phyloP scores from a whole-genome alignment of 2,888 invertebrate genomes.

The Sminthurinus aureus region DNA sequence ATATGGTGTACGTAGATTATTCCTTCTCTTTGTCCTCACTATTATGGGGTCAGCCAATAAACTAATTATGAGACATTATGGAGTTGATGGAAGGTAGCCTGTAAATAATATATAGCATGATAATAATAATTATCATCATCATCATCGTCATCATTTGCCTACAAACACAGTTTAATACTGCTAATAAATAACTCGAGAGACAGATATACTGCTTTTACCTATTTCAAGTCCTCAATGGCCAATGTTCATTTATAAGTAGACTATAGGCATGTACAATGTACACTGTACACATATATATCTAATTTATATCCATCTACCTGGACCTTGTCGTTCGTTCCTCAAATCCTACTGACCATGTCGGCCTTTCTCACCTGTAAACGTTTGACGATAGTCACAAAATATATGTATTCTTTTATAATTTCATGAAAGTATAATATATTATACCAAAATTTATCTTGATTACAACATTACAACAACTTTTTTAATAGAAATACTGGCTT shows the following conservation, averaged over 20 bases:
- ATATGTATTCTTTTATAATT: too few relatives aligned
- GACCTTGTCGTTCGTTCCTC: neutral
- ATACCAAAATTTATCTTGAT: too few relatives aligned
- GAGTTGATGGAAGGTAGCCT: slow-evolving; percentile 45
- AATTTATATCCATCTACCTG: neutral
- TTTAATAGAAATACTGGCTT: too few relatives aligned
- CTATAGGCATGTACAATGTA: neutral
- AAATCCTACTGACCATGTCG: neutral
- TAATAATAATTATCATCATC: too few relatives aligned
- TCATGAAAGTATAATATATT: too few relatives aligned
- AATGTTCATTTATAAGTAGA: neutral
- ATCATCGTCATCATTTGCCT: slow-evolving; percentile 41
- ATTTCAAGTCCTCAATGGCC: neutral
- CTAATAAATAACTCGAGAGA: slow-evolving; percentile 42
- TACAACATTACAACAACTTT: too few relatives aligned
- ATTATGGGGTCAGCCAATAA: slow-evolving; percentile 41
- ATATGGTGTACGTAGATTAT: neutral
- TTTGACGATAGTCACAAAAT: too few relatives aligned
- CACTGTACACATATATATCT: neutral
- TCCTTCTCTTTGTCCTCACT: neutral
- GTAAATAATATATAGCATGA: slow-evolving; percentile 42
- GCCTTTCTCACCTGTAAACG: too few relatives aligned
- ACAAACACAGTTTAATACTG: slow-evolving; percentile 35
- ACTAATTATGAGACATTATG: slow-evolving; percentile 58
- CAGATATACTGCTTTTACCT: neutral